phyloP scores from a whole-genome alignment of 2,113 vertebrate species.

The Stigmatopora nigra region DNA sequence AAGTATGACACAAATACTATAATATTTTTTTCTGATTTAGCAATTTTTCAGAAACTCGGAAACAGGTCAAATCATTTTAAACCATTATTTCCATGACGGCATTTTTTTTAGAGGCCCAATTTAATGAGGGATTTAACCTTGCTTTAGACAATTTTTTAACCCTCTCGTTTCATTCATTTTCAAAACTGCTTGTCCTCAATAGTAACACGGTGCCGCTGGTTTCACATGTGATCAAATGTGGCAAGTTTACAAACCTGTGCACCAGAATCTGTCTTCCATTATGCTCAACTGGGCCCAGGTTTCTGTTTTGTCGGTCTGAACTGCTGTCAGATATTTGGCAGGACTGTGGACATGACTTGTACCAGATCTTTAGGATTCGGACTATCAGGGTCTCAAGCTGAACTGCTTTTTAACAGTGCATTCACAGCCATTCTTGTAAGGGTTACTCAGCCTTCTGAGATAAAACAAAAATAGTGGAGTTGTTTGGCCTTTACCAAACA shows the following conservation, averaged over 20 bases:
- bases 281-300: conserved; percentile 37
- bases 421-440: conserved; percentile 29
- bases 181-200: no score
- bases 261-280: conserved; percentile 49
- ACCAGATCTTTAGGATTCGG: conserved; percentile 45
- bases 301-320: conserved; percentile 29
- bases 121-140: conserved; percentile 30
- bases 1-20: not conserved
- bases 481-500: conserved; percentile 28
- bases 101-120: conserved; percentile 32
- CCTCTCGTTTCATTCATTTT: conserved; percentile 48
- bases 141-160: conserved; percentile 40
- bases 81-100: conserved; percentile 30
- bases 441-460: conserved; percentile 26
- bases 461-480: conserved; percentile 49
- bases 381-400: conserved; percentile 22
- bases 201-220: not conserved
- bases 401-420: conserved; percentile 35
- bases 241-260: conserved; percentile 53
- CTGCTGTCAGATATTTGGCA: conserved; percentile 53
- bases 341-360: conserved; percentile 42
- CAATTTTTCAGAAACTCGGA: not conserved
- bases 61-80: conserved; percentile 9
- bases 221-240: conserved; percentile 55
- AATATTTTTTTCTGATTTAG: not conserved